These are phyloP conservation scores for Acronicta alni DNA, from an alignment of 2,888 invertebrate genomes.

Conservation along the genomic window DNA sequence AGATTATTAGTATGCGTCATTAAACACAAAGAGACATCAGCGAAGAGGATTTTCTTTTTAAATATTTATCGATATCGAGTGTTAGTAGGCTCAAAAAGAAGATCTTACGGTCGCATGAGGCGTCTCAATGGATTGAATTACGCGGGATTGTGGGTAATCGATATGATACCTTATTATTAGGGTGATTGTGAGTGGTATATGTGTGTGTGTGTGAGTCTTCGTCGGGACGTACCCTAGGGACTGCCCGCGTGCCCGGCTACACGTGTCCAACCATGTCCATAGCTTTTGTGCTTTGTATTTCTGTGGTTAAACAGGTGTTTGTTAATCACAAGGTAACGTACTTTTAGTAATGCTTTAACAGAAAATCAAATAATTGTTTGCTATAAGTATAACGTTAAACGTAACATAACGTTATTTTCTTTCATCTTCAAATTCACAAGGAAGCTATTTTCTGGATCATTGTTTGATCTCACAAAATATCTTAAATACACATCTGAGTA, in stretches of 20 bases:
- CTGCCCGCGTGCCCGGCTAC: constrained; percentile 34
- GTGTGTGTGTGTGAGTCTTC: constrained; percentile 23
- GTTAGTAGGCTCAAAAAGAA: constrained; percentile 34
- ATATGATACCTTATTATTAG: constrained; percentile 55
- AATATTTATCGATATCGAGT: constrained; percentile 47
- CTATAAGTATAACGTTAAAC: no score
- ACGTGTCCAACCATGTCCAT: constrained; percentile 27
- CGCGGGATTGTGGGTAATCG: constrained; percentile 50
- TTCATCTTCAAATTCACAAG: neutral
- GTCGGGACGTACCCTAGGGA: constrained; percentile 35
- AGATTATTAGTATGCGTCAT: constrained; percentile 45
- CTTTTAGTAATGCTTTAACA: no score
- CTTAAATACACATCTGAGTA: constrained; percentile 15
- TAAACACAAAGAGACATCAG: constrained; percentile 33
- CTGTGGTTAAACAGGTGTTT: constrained; percentile 8
- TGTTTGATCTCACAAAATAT: constrained; percentile 9
- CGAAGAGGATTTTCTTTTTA: constrained; percentile 49
- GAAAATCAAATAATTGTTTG: no score
- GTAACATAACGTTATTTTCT: no score
- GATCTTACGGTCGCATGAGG: constrained; percentile 30
- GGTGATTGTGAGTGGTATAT: constrained; percentile 26
- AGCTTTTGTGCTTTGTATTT: constrained; percentile 2
- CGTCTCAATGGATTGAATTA: constrained; percentile 53
- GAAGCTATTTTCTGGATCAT: neutral
- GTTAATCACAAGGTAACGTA: no score